Base-by-base conservation (phyloP, 2,888 invertebrate species). In the Trachelus iudaicus region DNA sequence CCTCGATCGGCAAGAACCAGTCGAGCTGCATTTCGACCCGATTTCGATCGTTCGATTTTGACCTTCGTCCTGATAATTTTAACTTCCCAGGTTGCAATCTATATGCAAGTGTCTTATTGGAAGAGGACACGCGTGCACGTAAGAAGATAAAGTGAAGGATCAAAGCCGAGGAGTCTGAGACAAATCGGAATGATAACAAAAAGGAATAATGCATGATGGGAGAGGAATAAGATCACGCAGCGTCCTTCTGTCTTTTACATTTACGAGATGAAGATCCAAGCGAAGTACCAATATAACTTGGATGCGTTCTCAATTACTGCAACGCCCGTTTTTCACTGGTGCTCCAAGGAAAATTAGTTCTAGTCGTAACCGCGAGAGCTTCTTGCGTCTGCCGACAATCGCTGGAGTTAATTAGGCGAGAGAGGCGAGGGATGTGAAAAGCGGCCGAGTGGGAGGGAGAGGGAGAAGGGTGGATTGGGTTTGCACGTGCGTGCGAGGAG, bases 11-110 rank as follows among this genome's bases (percentile, higher is more conserved):
- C 83, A 80, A 85, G 83, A 87, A 87, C 87, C 87, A 87, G 87
- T 87, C 84, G 87, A 82, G 83, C 87, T 85, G 86, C 86, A 87
- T 86, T 87, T 85, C 85, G 85, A 85, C 86, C 85, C 83, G 82
- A 85, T 86, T 75, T 68, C 73, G 75, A 79, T 81, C 69, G 78
- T 81, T 81, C 80, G 80, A 80, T 81, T 82, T 80, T 79, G 80
- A 83, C 80, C 76, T 77, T 76, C 81, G 77, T 79, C 56, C 56
- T 56, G 23, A 56, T 56, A 56, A 56, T 56, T 15, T 23, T 23
- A 23, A 9, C 9, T 23, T 23, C 0, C 23, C 23, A 23, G 9
- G 23, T 9, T 23, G 15, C 56, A 23, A 23, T 56, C 56, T 23
- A 1, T 56, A 23, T 23, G 23, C 23, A 56, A 23, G 56, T 23